A percentile compares a stretch with the other conserved stretches of the same genome.
Conservation (phyloP, 2,888 invertebrate species). For the Tuberolachnus salignus region DNA sequence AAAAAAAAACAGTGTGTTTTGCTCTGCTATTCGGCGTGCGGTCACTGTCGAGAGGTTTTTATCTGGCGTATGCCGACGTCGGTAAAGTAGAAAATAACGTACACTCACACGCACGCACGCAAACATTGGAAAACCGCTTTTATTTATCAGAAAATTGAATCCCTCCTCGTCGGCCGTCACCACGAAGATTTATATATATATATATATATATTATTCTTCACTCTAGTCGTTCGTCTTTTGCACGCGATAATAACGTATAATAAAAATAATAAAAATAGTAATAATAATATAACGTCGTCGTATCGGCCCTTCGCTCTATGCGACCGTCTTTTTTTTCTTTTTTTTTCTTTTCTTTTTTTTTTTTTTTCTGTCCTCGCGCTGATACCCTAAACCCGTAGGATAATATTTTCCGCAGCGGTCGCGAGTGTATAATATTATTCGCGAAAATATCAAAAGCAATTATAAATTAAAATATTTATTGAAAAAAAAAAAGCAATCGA, state of each 20-base stretch:
- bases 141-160: conserved; percentile 57
- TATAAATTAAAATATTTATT: no score
- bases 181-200: background rate
- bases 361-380: no score
- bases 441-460: no score
- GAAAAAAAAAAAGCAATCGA: no score
- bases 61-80: background rate
- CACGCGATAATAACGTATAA: background rate
- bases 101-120: background rate
- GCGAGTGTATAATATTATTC: no score
- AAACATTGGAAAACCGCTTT: conserved; percentile 42
- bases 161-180: background rate
- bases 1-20: no score
- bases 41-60: background rate
- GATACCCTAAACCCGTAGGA: no score
- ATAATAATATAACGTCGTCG: background rate
- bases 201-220: background rate
- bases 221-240: background rate
- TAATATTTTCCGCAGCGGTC: no score
- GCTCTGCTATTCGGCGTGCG: background rate
- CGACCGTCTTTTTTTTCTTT: no score
- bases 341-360: no score
- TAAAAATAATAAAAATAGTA: conserved; percentile 1
- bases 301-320: no score
- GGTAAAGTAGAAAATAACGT: background rate